A percentile compares a stretch with the other conserved stretches of the same genome.
phyloP scores from a whole-genome alignment of 1,140 invertebrate species.

The Octopus sinensis region DNA sequence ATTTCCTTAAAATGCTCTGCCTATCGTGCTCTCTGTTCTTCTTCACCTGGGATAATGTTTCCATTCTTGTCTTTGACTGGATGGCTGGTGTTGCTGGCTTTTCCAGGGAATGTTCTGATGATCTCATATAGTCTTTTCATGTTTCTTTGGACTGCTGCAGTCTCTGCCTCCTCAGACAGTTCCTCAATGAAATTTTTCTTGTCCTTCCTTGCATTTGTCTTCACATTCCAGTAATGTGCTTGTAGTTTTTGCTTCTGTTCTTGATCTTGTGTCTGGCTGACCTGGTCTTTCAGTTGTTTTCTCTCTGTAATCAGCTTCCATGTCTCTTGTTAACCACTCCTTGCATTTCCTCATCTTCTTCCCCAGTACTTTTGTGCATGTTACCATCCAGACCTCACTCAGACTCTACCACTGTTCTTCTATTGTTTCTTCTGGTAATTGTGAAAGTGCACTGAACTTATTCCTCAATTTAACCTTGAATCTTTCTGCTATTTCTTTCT shows the following conservation, averaged over 20 bases:
- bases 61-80: background rate
- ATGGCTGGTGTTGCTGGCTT: background rate
- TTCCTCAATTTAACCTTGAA: too few relatives aligned
- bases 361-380: background rate
- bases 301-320: background rate
- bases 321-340: background rate
- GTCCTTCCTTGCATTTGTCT: background rate
- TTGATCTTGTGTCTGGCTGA: background rate
- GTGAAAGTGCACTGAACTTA: too few relatives aligned
- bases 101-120: background rate
- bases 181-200: background rate
- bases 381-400: background rate
- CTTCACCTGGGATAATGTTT: background rate
- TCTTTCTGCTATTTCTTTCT: too few relatives aligned
- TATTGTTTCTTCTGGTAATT: too few relatives aligned
- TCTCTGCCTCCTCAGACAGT: background rate
- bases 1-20: conserved; percentile 8
- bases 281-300: background rate
- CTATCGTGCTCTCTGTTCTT: conserved; percentile 5
- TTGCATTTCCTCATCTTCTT: background rate
- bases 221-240: background rate
- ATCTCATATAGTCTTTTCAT: background rate
- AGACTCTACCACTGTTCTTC: background rate
- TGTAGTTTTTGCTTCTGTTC: background rate
- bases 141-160: background rate